Conservation (phyloP, 2,888 invertebrate species). For the Protula sp. region DNA sequence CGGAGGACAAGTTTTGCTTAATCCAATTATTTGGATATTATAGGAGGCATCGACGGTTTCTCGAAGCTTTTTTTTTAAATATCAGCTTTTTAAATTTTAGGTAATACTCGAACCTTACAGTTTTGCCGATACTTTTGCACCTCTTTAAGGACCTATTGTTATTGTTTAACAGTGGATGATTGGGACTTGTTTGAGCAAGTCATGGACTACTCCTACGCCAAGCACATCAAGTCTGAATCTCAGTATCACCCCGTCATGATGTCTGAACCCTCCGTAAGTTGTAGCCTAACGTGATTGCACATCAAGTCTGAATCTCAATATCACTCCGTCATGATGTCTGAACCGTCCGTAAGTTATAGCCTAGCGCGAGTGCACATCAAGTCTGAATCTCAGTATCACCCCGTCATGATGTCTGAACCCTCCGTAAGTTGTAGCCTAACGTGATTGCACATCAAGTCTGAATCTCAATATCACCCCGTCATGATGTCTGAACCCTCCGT, state of each 20-base stretch:
- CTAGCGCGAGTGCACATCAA: slow-evolving; percentile 80
- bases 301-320: slow-evolving; percentile 90
- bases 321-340: slow-evolving; percentile 96
- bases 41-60: too few species aligned
- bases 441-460: slow-evolving; percentile 90
- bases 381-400: slow-evolving; percentile 91
- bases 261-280: slow-evolving; percentile 80
- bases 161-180: slow-evolving; percentile 88
- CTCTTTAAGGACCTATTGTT: too few species aligned
- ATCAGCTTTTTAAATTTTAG: too few species aligned
- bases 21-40: too few species aligned
- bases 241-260: slow-evolving; percentile 94
- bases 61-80: too few species aligned
- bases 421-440: too few species aligned
- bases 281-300: too few species aligned
- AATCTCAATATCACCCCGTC: slow-evolving; percentile 91
- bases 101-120: too few species aligned
- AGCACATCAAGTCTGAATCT: slow-evolving; percentile 88
- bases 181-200: slow-evolving; percentile 99
- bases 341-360: slow-evolving; percentile 73
- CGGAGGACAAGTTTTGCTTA: too few species aligned
- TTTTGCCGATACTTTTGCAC: too few species aligned
- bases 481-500: slow-evolving; percentile 93
- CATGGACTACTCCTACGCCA: slow-evolving; percentile 85
- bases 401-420: slow-evolving; percentile 94